These are phyloP conservation scores for Capreolus pygargus DNA, from an alignment of 2,113 vertebrate genomes.

Conservation along the genomic window DNA sequence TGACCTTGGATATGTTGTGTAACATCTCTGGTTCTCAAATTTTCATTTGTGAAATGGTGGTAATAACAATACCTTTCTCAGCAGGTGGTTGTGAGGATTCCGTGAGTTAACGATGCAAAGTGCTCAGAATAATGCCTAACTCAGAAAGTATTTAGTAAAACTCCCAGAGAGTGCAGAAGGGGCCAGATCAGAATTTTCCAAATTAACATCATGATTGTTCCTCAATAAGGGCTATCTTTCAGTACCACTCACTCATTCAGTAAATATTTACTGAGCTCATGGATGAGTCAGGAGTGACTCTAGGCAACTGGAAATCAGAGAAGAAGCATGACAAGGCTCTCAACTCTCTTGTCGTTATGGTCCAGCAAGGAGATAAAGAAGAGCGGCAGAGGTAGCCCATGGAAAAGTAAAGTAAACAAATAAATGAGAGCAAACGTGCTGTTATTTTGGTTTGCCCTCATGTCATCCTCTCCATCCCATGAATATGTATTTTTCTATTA, in stretches of 20 bases:
- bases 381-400: background rate
- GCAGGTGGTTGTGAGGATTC: background rate
- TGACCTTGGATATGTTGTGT: background rate
- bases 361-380: background rate
- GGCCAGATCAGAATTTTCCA: background rate
- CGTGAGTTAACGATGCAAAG: background rate
- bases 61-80: background rate
- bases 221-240: background rate
- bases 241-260: background rate
- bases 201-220: background rate
- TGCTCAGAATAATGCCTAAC: background rate
- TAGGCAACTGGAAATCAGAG: background rate
- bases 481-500: background rate
- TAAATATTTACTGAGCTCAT: background rate
- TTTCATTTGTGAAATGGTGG: background rate
- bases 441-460: background rate
- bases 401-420: background rate
- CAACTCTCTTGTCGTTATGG: background rate
- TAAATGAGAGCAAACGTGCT: background rate
- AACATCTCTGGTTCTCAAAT: background rate
- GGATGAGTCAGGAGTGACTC: background rate
- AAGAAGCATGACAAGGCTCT: background rate
- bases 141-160: background rate
- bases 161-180: background rate
- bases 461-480: background rate